Conservation (phyloP, 2,113 vertebrate species). For the Zapus hudsonius region DNA sequence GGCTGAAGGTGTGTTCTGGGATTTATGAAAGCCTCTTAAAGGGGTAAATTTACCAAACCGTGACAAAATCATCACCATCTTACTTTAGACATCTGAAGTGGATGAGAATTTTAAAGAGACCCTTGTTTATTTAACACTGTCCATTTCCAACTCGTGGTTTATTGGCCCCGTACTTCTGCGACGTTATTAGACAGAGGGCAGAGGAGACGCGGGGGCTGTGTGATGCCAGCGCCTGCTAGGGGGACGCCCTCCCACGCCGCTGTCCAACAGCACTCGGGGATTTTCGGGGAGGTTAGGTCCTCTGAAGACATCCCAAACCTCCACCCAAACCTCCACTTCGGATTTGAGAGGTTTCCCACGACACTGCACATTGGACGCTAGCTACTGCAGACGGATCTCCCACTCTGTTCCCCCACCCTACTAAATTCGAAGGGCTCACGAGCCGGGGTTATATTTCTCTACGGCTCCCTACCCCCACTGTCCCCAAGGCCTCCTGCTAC, state of each 20-base stretch:
- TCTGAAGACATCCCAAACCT: not conserved
- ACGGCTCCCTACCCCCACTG: not conserved
- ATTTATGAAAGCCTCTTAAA: constrained; percentile 99
- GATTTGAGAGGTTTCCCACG: not conserved
- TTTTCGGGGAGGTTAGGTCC: constrained; percentile 10
- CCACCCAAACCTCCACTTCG: not conserved
- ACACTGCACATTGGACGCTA: not conserved
- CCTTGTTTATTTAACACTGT: constrained; percentile 89
- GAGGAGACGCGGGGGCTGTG: constrained; percentile 53
- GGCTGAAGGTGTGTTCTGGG: constrained; percentile 95
- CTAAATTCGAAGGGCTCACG: not conserved
- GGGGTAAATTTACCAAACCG: constrained; percentile 98
- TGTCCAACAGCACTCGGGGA: not conserved
- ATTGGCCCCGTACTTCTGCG: constrained; percentile 80
- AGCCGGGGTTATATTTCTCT: not conserved
- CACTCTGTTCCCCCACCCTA: not conserved
- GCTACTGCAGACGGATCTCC: not conserved
- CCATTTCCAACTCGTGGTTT: constrained; percentile 85
- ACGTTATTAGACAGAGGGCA: constrained; percentile 75
- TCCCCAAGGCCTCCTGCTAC: not conserved
- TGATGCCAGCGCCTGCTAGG: not conserved
- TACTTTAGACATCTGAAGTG: constrained; percentile 93
- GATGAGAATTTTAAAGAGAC: constrained; percentile 91
- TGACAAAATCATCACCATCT: constrained; percentile 97
- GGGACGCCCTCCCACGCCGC: constrained; percentile 46